Evolutionary conservation across 2,113 vertebrate species (phyloP).

Genomic region (Mungos mungo): DNA sequence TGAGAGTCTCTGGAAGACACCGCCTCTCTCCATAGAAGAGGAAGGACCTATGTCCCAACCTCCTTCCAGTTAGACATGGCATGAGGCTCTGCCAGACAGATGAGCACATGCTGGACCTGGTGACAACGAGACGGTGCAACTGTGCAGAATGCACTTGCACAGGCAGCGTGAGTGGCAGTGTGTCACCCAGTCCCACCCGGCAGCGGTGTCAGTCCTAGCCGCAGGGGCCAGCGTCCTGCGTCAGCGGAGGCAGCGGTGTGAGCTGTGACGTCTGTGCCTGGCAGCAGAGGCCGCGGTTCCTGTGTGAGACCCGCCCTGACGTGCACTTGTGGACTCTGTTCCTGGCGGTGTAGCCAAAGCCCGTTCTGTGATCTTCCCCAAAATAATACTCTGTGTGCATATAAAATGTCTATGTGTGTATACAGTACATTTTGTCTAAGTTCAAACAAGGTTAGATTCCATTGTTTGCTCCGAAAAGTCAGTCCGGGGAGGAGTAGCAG

Average conservation of each 20-base stretch:
- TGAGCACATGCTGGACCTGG: too few relatives aligned
- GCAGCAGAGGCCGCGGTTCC: background rate
- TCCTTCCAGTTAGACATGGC: background rate
- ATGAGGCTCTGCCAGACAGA: background rate
- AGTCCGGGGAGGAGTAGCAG: accelerated
- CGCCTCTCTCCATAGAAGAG: background rate
- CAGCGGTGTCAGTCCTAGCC: background rate
- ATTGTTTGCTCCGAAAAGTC: background rate
- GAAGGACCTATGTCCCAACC: background rate
- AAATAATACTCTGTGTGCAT: background rate
- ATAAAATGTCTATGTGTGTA: background rate
- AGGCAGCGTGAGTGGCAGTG: background rate
- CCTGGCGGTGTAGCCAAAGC: background rate
- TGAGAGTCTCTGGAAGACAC: background rate
- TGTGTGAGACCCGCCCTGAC: accelerated
- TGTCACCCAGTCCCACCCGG: background rate
- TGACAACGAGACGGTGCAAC: background rate
- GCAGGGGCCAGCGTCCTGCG: accelerated
- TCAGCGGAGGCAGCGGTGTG: too few relatives aligned
- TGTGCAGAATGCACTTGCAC: background rate
- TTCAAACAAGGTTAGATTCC: background rate
- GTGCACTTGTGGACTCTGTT: background rate
- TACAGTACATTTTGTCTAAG: background rate
- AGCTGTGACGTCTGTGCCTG: background rate
- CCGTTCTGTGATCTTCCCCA: background rate